A percentile compares a stretch with the other conserved stretches of the same genome.
Evolutionary conservation across 2,113 vertebrate species (phyloP).

Genomic region (Dendrocopos noguchii): DNA sequence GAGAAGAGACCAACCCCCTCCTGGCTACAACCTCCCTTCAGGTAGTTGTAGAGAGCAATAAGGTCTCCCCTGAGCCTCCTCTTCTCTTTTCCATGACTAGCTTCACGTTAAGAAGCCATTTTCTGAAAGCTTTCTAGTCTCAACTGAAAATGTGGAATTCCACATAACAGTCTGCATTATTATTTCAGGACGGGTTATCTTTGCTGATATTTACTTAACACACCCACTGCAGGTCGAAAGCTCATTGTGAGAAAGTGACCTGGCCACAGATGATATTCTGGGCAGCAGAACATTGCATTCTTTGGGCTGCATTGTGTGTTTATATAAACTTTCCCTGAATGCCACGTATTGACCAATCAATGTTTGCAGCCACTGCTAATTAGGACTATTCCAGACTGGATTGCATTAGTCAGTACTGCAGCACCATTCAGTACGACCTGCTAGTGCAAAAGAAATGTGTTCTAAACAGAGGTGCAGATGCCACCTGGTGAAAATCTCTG

Average conservation of each 20-base stretch:
- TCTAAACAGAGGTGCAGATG: neutral
- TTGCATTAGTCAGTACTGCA: neutral
- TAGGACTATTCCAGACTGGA: neutral
- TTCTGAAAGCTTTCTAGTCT: neutral
- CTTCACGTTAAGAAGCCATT: neutral
- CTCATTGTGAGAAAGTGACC: neutral
- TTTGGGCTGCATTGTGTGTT: neutral
- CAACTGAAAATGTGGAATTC: neutral
- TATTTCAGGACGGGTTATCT: slow-evolving; percentile 6
- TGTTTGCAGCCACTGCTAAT: slow-evolving; percentile 24
- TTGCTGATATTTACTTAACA: neutral
- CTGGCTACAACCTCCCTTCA: no score
- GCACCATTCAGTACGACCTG: neutral
- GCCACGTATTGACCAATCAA: neutral
- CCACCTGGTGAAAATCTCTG: neutral
- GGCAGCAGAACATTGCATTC: neutral
- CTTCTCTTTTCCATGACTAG: neutral
- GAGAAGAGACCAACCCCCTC: no score
- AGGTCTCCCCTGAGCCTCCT: no score
- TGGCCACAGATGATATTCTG: neutral
- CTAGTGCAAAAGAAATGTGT: neutral
- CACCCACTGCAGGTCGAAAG: neutral
- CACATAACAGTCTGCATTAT: neutral
- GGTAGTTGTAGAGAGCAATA: no score
- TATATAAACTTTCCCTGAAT: neutral